Base-by-base conservation (phyloP, 2,888 invertebrate species). In the Clivina fossor region DNA sequence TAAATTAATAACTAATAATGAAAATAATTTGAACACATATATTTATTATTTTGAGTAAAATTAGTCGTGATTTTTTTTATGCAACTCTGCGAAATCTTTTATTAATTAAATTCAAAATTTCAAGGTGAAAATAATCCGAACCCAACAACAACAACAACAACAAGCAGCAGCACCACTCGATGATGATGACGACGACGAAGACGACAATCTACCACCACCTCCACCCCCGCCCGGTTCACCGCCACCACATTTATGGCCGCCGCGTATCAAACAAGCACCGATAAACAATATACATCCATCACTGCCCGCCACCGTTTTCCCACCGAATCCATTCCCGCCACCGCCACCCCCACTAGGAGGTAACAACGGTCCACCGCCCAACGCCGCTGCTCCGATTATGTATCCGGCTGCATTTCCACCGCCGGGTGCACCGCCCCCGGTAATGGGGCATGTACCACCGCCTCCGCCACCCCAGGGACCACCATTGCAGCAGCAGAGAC, bases 181-280 rank as follows among this genome's bases (percentile, higher is more conserved):
- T 65, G 67, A 72, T 53, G 76, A 78, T 18, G 76, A 77, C 46
- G 77, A 77, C 15, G 77, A 78, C 30, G 76, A 78, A 19, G 71
- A 77, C 43, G 79, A 81, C 59, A 75, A 75, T 62, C 71, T 78
- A 38, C 78, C 80, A 4, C 81, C 81, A 8, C 81, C 81, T 0
- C 80, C 81, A 1, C 82, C 82, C 1, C 81, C 81, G 0, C 80
- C 81, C 0, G 81, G 81, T 13, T 80, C 81, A 4, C 81, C 81
- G 2, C 81, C 81, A 0, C 76, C 78, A 0, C 77, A 79, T 62
- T 61, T 79, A 15, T 80, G 78, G 70, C 80, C 80, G 8, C 69
- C 73, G 1, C 66, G 74, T 19, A 63, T 73, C 15, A 74, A 74
- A 63, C 62, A 63, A 7, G 68, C 66, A 55, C 56, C 66, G 15